Conservation (phyloP, 1,140 invertebrate genomes). For the Uloborus diversus region DNA sequence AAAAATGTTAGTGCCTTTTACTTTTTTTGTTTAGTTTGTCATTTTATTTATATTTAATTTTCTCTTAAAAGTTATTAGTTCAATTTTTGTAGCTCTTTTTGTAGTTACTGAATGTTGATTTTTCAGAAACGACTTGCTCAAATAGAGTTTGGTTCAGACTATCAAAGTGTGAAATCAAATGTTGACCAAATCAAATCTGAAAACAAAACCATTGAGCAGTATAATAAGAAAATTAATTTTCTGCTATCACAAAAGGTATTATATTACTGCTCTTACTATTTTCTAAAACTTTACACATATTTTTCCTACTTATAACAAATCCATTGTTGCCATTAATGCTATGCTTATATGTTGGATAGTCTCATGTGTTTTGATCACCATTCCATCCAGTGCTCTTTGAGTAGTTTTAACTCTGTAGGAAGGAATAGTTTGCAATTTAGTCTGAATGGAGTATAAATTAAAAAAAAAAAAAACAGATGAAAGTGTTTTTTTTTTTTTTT, state of each 20-base stretch:
- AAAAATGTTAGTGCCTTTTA: slow-evolving; percentile 67
- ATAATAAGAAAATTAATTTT: slow-evolving; percentile 84
- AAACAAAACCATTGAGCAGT: slow-evolving; percentile 92
- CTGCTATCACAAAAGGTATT: not conserved
- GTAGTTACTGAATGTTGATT: not conserved
- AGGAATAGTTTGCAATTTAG: no score
- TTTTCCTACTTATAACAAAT: no score
- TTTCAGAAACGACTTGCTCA: slow-evolving; percentile 82
- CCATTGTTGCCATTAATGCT: no score
- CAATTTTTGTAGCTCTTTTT: not conserved
- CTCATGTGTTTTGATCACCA: no score
- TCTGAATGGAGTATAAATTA: no score
- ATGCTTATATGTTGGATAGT: no score
- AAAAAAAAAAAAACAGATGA: no score
- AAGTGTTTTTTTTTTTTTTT: no score
- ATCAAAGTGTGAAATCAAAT: slow-evolving; percentile 86
- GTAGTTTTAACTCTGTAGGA: no score
- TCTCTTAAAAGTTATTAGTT: not conserved
- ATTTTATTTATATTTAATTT: not conserved
- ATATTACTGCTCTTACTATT: no score
- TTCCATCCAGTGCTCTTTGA: no score
- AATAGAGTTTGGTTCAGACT: slow-evolving; percentile 92
- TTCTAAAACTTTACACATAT: no score
- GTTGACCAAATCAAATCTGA: slow-evolving; percentile 89
- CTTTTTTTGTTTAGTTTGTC: not conserved